A percentile compares a stretch with the other conserved stretches of the same genome.
These are phyloP conservation scores for Apamea anceps DNA, from an alignment of 2,888 invertebrate genomes.

Conservation along the genomic window DNA sequence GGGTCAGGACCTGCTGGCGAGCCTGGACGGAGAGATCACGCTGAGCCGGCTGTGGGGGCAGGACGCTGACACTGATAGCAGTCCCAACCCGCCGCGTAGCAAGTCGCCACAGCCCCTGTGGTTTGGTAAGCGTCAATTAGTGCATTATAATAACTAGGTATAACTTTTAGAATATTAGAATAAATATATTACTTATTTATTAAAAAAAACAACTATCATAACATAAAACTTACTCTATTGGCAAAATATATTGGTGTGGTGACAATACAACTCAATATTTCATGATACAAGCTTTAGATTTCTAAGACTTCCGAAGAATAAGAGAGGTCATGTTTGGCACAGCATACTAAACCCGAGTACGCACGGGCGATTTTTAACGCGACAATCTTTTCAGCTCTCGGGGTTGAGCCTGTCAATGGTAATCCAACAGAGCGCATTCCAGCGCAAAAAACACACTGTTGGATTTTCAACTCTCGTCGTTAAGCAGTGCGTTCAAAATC, in stretches of 20 bases:
- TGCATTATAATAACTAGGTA: background rate
- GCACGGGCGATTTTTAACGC: no score
- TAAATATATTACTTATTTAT: background rate
- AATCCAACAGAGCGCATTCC: no score
- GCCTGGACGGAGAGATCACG: conserved; percentile 87
- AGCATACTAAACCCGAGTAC: no score
- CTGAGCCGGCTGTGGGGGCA: conserved; percentile 87
- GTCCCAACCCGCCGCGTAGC: conserved; percentile 78
- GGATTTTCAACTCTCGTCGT: no score
- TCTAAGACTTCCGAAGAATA: background rate
- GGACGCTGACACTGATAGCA: conserved; percentile 80
- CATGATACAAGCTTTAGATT: background rate
- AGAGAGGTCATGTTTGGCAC: background rate
- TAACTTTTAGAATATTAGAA: background rate
- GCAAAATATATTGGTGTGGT: background rate
- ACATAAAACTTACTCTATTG: background rate
- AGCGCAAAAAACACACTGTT: no score
- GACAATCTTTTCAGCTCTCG: no score
- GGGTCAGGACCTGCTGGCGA: conserved; percentile 90
- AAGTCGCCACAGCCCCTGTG: conserved; percentile 84
- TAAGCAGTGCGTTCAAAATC: no score
- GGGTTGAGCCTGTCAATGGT: no score
- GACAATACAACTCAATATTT: background rate
- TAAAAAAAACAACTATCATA: background rate
- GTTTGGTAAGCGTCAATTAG: conserved; percentile 80